phyloP scores from a whole-genome alignment of 2,888 invertebrate species.

The Lottia gigantea region DNA sequence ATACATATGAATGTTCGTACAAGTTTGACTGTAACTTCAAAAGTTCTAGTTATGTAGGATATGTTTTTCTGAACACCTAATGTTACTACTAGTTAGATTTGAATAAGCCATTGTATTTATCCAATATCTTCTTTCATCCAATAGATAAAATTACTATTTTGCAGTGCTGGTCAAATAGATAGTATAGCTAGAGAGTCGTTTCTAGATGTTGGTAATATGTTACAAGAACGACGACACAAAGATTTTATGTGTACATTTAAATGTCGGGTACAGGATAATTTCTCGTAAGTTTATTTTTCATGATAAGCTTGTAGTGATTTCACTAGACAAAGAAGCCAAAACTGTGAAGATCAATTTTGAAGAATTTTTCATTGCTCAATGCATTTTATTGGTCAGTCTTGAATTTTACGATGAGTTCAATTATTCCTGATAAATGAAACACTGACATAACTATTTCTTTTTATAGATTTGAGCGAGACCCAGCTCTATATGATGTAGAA shows the following conservation, averaged over 20 bases:
- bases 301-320: background rate
- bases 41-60: no score
- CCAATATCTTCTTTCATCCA: background rate
- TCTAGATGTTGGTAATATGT: slow-evolving; percentile 75
- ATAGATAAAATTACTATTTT: slow-evolving; percentile 7
- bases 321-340: background rate
- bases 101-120: no score
- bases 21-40: background rate
- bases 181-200: slow-evolving; percentile 75
- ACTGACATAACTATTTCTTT: no score
- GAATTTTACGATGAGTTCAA: no score
- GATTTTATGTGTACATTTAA: slow-evolving; percentile 70
- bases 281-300: slow-evolving; percentile 25
- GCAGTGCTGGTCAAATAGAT: slow-evolving; percentile 46
- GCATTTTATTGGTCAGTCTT: no score
- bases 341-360: no score
- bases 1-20: background rate
- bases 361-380: no score
- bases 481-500: no score
- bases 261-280: slow-evolving; percentile 41
- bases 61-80: no score
- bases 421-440: no score
- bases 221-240: slow-evolving; percentile 76
- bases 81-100: no score
- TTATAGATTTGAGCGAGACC: no score